A percentile compares a stretch with the other conserved stretches of the same genome.
Conservation (phyloP, 2,797 vertebrate species). For the Micropoecilia bifurca region DNA sequence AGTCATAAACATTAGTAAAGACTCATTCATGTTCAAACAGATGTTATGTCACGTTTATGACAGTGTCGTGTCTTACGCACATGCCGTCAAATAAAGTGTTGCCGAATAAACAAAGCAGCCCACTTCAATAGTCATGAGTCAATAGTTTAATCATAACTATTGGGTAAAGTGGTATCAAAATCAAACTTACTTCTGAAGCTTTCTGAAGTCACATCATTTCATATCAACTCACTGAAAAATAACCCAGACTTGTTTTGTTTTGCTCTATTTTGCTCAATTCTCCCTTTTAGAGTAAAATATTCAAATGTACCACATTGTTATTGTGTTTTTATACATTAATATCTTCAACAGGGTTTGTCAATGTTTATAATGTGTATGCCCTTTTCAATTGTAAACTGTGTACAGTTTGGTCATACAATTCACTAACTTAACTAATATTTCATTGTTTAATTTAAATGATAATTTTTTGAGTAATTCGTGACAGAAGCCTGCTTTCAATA, state of each 20-base stretch:
- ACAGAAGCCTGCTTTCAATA: neutral
- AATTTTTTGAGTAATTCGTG: neutral
- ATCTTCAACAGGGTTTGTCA: neutral
- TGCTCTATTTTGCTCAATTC: neutral
- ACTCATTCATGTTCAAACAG: no score
- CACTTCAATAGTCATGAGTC: neutral
- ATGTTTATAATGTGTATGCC: neutral
- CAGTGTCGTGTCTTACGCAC: no score
- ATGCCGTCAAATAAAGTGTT: no score
- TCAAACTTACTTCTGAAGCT: neutral
- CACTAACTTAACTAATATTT: neutral
- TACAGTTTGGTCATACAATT: neutral
- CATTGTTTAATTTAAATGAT: neutral
- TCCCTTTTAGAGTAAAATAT: neutral
- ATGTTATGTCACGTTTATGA: no score
- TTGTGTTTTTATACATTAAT: neutral
- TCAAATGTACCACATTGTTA: neutral
- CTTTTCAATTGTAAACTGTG: neutral
- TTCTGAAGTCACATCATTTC: neutral
- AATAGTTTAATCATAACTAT: neutral
- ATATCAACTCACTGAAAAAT: neutral
- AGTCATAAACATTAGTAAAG: no score
- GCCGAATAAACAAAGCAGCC: neutral
- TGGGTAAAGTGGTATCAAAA: neutral
- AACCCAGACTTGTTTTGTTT: neutral